These are phyloP conservation scores for Eupelmus urozonus DNA, from an alignment of 2,888 invertebrate genomes.

Conservation along the genomic window DNA sequence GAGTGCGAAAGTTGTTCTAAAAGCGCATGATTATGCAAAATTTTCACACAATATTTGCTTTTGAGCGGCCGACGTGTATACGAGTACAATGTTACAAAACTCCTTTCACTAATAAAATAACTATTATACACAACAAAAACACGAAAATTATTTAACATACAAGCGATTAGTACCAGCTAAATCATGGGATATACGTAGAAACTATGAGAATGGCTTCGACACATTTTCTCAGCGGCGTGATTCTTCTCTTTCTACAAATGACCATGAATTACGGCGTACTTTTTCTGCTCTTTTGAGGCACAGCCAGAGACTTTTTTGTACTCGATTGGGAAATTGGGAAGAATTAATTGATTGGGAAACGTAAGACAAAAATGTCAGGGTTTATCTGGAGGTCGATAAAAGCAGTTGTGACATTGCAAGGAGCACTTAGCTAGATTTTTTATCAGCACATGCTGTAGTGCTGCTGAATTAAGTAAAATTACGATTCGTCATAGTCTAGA, in stretches of 20 bases:
- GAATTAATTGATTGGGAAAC: neutral
- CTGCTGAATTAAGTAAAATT: too few species aligned
- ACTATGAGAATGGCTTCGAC: slow-evolving; percentile 14
- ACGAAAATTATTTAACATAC: slow-evolving; percentile 28
- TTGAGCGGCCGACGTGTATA: neutral
- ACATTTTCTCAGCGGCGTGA: slow-evolving; percentile 19
- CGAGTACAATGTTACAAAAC: slow-evolving; percentile 15
- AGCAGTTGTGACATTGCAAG: neutral
- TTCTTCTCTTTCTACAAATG: slow-evolving; percentile 10
- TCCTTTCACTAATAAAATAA: slow-evolving; percentile 31
- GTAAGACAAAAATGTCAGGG: slow-evolving; percentile 13
- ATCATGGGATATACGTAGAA: slow-evolving; percentile 17
- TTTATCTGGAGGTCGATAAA: neutral
- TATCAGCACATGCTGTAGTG: too few species aligned
- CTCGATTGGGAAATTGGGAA: slow-evolving; percentile 5
- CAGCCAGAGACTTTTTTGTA: neutral
- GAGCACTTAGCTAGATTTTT: slow-evolving; percentile 1
- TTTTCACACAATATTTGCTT: slow-evolving; percentile 23
- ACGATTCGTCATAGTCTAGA: slow-evolving; percentile 2
- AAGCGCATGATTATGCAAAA: slow-evolving; percentile 25
- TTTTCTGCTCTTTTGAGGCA: neutral
- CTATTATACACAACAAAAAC: slow-evolving; percentile 18
- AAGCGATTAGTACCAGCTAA: neutral
- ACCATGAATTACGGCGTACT: slow-evolving; percentile 14
- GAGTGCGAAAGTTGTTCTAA: slow-evolving; percentile 41